Evolutionary conservation across 2,797 vertebrate species (phyloP).

Genomic region (Chiloscyllium punctatum): DNA sequence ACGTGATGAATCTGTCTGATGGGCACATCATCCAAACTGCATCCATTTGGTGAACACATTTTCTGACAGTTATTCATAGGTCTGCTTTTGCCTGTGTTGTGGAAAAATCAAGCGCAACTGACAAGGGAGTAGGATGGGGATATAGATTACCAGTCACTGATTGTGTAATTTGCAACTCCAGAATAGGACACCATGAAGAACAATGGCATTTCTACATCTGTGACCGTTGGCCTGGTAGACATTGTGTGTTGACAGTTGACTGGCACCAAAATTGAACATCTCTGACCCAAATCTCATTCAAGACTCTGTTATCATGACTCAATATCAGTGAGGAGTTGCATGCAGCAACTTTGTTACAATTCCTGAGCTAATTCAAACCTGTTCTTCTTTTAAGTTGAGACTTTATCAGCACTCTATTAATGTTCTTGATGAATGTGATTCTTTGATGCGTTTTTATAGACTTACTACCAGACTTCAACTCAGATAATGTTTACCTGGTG

Average conservation of each 20-base stretch:
- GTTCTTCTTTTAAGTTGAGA: not conserved
- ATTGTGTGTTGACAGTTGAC: not conserved
- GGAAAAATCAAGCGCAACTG: not conserved
- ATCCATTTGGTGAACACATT: not conserved
- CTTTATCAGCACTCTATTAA: not conserved
- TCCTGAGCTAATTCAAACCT: not conserved
- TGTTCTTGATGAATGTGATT: not conserved
- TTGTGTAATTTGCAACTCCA: not conserved
- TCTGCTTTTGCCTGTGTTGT: not conserved
- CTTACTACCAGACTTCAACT: not conserved
- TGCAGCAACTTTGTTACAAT: not conserved
- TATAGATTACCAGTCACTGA: not conserved
- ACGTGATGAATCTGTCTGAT: not conserved
- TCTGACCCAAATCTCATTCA: not conserved
- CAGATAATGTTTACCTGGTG: not conserved
- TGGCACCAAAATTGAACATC: not conserved
- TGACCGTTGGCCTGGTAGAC: not conserved
- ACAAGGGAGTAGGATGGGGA: not conserved
- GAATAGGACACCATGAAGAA: not conserved
- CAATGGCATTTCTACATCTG: not conserved
- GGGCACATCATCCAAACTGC: not conserved
- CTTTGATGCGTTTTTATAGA: not conserved
- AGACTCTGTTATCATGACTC: not conserved
- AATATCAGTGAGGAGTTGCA: not conserved
- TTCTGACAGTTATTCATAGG: not conserved